Evolutionary conservation across 2,797 vertebrate genomes (phyloP), one percentile per base, ranked within the genome.

Genomic region (Onychomys leucogaster): DNA sequence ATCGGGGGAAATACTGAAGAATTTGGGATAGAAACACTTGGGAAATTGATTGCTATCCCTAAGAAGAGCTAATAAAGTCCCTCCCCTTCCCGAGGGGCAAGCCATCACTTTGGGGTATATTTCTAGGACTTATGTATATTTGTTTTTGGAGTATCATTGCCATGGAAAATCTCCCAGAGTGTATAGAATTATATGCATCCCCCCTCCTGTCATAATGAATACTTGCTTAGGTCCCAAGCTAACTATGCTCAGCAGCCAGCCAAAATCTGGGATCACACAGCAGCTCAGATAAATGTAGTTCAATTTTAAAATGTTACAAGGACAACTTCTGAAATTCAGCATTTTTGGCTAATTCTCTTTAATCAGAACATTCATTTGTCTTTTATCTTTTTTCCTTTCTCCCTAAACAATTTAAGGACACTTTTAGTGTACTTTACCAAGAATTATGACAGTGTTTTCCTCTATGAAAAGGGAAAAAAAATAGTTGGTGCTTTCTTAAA

Each of bases 21-120:
- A 87, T 91, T 90, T 43, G 14, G n/a, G 81, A 65, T 81, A 94
- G 10, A 86, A 96, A 90, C 10, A 92, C 5, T 37, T 89, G 78
- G 37, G 71, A 14, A 14, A 37, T 32, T 46, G 41, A 37, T 57
- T 69, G 61, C 8, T 65, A 14, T 46, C 37, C 29, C 27, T 65
- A 69, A 71, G 73, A 46, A 69, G 27, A 95, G 57, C 25, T 37
- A 81, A 93, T 27, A 61, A 90, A 92, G 6, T 3, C 10, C 76
- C 5, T 4, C 57, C 27, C 17, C 6, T 80, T n/a, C 6, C 41
- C 25, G 4, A 63, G 2, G 4, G 8, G 11, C 11, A 43, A 87
- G 19, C 61, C 55, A 81, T 41, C 2, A 52, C 2, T 89, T 77
- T 29, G 23, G 55, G 23, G 8, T 41, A 21, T 52, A 46, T 69